Conservation (phyloP, 2,113 vertebrate genomes). For the Sorex fumeus region DNA sequence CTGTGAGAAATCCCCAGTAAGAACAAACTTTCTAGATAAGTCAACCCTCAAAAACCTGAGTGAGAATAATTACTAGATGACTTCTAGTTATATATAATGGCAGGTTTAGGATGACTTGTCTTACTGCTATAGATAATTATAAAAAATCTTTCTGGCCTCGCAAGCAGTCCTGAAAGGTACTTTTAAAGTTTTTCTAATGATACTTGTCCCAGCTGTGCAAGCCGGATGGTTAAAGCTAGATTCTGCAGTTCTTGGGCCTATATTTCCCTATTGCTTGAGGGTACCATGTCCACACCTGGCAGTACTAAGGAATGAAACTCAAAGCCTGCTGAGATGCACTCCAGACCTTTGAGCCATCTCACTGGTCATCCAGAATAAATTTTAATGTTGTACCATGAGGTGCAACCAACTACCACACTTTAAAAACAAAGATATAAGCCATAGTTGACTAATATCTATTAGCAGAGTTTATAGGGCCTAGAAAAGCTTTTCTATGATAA, state of each 20-base stretch:
- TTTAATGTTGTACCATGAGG: too few relatives aligned
- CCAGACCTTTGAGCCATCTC: too few relatives aligned
- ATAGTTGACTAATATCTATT: background rate
- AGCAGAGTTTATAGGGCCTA: background rate
- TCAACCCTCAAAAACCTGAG: background rate
- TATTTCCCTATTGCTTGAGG: too few relatives aligned
- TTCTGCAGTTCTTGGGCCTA: too few relatives aligned
- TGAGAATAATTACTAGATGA: background rate
- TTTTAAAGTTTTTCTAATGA: too few relatives aligned
- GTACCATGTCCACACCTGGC: too few relatives aligned
- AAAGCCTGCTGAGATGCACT: too few relatives aligned
- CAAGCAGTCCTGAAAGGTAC: too few relatives aligned
- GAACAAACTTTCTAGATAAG: background rate
- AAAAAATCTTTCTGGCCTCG: background rate
- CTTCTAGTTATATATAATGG: background rate
- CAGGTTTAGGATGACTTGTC: background rate
- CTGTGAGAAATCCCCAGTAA: background rate
- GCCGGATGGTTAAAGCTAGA: too few relatives aligned
- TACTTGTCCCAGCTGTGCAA: too few relatives aligned
- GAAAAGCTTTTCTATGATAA: constrained; percentile 21
- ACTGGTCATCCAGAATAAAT: too few relatives aligned
- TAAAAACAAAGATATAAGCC: background rate
- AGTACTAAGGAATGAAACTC: too few relatives aligned
- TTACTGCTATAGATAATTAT: background rate
- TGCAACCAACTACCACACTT: background rate